Percentiles rank a stretch among this genome's conserved stretches.
Conservation (phyloP, 53 echinoderm and acorn worm genomes). For the Paracentrotus lividus region DNA sequence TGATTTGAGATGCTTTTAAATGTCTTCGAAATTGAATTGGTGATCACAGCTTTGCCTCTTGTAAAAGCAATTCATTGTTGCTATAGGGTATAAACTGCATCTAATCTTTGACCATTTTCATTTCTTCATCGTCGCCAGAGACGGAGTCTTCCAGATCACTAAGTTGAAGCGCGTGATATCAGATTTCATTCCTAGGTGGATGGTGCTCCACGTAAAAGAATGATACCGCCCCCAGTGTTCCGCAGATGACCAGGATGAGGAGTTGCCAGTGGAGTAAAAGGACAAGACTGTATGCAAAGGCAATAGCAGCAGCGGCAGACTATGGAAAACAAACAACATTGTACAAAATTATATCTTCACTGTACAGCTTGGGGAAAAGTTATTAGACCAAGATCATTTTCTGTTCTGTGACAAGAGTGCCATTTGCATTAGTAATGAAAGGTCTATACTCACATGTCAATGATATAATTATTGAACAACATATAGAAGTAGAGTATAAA, state of each 20-base stretch:
- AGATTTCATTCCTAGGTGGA: slow-evolving; percentile 60
- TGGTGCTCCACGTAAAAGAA: slow-evolving; percentile 89
- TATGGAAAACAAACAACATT: slow-evolving; percentile 5
- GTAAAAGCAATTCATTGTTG: background rate
- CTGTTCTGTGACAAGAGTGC: too few relatives aligned
- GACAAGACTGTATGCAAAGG: slow-evolving; percentile 88
- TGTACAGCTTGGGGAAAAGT: too few relatives aligned
- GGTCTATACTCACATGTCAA: too few relatives aligned
- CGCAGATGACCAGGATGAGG: slow-evolving; percentile 86
- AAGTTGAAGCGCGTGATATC: slow-evolving; percentile 57
- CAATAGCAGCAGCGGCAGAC: slow-evolving; percentile 95
- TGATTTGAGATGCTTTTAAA: background rate
- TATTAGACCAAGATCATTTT: too few relatives aligned
- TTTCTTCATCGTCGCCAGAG: background rate
- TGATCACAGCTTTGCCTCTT: background rate
- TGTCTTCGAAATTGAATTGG: background rate
- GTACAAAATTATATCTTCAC: too few relatives aligned
- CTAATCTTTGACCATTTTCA: background rate
- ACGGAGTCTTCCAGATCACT: background rate
- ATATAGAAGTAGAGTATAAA: too few relatives aligned
- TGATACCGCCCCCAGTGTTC: slow-evolving; percentile 82
- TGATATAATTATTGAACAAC: too few relatives aligned
- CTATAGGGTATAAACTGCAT: background rate
- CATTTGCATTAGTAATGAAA: too few relatives aligned
- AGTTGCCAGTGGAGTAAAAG: slow-evolving; percentile 90